Percentiles rank a stretch among this genome's conserved stretches.
Evolutionary conservation across 2,797 vertebrate species (phyloP).

Genomic region (Pantherophis alleghaniensis): DNA sequence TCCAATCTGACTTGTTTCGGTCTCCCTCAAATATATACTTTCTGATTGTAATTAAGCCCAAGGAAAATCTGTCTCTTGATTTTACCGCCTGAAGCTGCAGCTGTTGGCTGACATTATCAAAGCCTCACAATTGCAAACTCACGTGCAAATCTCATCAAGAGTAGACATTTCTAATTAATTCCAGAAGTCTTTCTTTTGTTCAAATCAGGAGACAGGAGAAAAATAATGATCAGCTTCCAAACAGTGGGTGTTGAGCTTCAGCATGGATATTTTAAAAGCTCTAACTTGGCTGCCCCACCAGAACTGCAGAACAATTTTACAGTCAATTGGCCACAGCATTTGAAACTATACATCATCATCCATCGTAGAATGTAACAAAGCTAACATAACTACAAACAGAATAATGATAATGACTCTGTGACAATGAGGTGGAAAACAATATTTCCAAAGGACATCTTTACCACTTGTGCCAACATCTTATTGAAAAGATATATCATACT

Average conservation of each 20-base stretch:
- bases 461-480: constrained; percentile 47
- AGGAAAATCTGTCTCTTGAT: constrained; percentile 75
- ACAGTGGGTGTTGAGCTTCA: constrained; percentile 69
- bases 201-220: constrained; percentile 77
- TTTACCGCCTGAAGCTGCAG: constrained; percentile 91
- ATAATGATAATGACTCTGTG: constrained; percentile 71
- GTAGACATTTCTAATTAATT: constrained; percentile 95
- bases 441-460: constrained; percentile 63
- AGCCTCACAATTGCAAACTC: constrained; percentile 77
- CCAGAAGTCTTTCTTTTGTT: constrained; percentile 87
- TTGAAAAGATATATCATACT: constrained; percentile 53
- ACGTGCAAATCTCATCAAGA: constrained; percentile 95
- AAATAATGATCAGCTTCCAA: constrained; percentile 88
- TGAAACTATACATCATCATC: constrained; percentile 89
- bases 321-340: constrained; percentile 96
- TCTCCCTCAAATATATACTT: constrained; percentile 55
- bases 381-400: constrained; percentile 74
- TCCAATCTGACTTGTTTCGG: constrained; percentile 64
- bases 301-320: constrained; percentile 93
- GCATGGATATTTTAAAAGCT: constrained; percentile 84
- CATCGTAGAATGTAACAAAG: constrained; percentile 76
- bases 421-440: constrained; percentile 72
- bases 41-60: constrained; percentile 79
- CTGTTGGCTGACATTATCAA: constrained; percentile 84
- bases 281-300: constrained; percentile 77